Evolutionary conservation across 2,797 vertebrate genomes (phyloP).

Genomic region (Notamacropus eugenii): DNA sequence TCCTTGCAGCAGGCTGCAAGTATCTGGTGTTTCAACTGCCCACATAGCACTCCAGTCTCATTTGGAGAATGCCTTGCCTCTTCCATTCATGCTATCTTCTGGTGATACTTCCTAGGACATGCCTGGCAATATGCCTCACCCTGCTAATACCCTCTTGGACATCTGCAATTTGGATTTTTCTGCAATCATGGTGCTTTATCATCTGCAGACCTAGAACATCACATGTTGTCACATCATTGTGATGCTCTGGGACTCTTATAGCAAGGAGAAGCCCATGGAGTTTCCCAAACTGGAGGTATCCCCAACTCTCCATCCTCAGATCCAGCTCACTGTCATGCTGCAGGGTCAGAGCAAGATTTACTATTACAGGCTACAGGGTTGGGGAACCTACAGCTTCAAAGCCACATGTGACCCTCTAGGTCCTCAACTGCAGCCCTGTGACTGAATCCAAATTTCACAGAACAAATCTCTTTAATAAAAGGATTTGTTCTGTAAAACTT

Average conservation of each 20-base stretch:
- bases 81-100: neutral
- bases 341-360: neutral
- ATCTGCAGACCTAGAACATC: neutral
- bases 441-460: no score
- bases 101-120: neutral
- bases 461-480: no score
- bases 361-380: neutral
- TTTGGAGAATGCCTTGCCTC: neutral
- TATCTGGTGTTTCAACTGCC: neutral
- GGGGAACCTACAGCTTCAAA: no score
- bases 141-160: neutral
- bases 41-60: neutral
- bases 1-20: neutral
- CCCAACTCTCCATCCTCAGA: neutral
- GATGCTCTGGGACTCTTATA: neutral
- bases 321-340: neutral
- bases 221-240: no score
- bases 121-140: neutral
- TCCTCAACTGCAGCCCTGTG: no score
- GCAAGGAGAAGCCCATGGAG: neutral
- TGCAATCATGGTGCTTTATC: neutral
- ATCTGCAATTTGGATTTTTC: neutral
- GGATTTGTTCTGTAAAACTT: no score
- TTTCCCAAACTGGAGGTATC: neutral
- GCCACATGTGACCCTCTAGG: no score